phyloP scores from a whole-genome alignment of 2,113 vertebrate species.

The Lophius piscatorius region DNA sequence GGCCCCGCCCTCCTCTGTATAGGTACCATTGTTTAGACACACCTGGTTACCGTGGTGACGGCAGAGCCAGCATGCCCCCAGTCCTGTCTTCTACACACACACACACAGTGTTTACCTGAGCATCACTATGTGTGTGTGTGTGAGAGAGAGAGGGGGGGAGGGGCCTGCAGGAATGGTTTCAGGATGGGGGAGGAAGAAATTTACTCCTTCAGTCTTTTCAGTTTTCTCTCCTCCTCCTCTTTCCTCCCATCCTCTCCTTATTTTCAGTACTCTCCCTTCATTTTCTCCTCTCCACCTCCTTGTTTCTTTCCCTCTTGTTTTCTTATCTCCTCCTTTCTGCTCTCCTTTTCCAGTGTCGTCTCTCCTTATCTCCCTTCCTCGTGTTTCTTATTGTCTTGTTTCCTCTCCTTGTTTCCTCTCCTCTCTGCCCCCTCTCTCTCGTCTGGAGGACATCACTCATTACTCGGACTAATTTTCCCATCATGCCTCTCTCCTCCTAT shows the following conservation, averaged over 20 bases:
- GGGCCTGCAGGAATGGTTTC: not conserved
- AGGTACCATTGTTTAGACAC: conserved; percentile 95
- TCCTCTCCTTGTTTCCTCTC: not conserved
- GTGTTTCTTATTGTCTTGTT: too few species aligned
- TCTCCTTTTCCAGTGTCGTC: too few species aligned
- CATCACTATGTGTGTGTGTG: conserved; percentile 71
- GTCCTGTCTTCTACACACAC: conserved; percentile 6
- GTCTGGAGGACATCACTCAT: too few species aligned
- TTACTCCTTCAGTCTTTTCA: not conserved
- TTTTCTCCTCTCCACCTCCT: not conserved
- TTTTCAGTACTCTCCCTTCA: not conserved
- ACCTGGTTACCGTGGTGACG: conserved; percentile 88
- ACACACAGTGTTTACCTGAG: conserved; percentile 69
- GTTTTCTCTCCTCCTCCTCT: too few species aligned
- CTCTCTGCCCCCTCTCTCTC: too few species aligned
- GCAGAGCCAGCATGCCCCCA: conserved; percentile 56
- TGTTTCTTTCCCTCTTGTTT: too few species aligned
- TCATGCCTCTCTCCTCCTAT: too few species aligned
- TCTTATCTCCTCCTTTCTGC: too few species aligned
- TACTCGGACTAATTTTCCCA: too few species aligned
- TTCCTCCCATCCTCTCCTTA: not conserved
- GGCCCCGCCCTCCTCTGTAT: conserved; percentile 69
- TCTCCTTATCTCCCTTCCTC: too few species aligned
- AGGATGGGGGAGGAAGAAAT: not conserved
- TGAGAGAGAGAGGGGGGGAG: not conserved